Percentiles rank a stretch among this genome's conserved stretches.
phyloP scores from a whole-genome alignment of 92 coral and sea anemone species.

The Epizoanthus stellaris region DNA sequence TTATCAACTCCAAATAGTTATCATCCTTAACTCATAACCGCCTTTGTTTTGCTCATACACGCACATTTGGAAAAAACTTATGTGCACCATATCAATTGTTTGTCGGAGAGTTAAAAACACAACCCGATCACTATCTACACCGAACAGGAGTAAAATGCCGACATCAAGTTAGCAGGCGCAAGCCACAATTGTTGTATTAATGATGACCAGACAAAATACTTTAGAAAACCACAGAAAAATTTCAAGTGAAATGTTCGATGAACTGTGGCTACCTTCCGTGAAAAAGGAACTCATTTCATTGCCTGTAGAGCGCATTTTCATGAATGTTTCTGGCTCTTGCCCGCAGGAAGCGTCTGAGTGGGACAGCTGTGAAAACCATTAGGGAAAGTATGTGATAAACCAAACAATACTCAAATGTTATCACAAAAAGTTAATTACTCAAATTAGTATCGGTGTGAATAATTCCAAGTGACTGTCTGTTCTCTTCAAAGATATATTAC shows the following conservation, averaged over 20 bases:
- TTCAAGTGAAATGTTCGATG: background rate
- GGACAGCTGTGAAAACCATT: slow-evolving; percentile 76
- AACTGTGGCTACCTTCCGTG: background rate
- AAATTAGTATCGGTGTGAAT: slow-evolving; percentile 39
- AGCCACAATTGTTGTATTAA: slow-evolving; percentile 7
- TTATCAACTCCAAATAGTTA: slow-evolving; percentile 20
- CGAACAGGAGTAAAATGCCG: slow-evolving; percentile 24
- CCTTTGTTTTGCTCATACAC: background rate
- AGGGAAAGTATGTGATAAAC: slow-evolving; percentile 63
- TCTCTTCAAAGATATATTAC: background rate
- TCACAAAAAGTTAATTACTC: slow-evolving; percentile 71
- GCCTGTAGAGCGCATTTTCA: slow-evolving; percentile 10
- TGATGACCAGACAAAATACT: slow-evolving; percentile 5
- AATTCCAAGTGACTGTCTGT: background rate
- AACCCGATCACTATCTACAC: slow-evolving; percentile 34
- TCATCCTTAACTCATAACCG: background rate
- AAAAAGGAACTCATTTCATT: background rate
- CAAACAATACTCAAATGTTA: slow-evolving; percentile 77
- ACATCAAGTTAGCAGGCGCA: slow-evolving; percentile 37
- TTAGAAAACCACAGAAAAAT: background rate
- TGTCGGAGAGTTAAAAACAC: slow-evolving; percentile 21
- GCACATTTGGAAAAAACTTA: slow-evolving; percentile 12
- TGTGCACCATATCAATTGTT: slow-evolving; percentile 1
- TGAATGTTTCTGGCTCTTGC: slow-evolving; percentile 14
- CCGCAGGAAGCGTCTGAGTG: slow-evolving; percentile 39